Evolutionary conservation across 2,888 invertebrate genomes (phyloP), one percentile per base, ranked within the genome.

Genomic region (Caenorhabditis japonica): DNA sequence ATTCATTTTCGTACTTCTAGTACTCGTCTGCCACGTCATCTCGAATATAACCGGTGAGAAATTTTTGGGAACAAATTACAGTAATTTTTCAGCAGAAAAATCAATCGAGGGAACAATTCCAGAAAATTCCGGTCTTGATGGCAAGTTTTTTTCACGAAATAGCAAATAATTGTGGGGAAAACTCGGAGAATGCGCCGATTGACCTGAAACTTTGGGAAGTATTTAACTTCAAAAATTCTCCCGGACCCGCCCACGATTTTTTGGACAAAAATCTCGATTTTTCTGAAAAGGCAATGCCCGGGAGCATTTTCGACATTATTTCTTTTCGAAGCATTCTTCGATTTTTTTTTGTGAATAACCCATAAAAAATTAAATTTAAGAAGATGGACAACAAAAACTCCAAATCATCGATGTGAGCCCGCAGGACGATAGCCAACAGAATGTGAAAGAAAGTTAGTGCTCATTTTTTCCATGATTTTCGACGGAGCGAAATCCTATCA

Each of bases 381-480:
- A 64, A 30, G 66, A 56, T 10, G 39, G n/a, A 5, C 34, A 56
- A 34, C 27, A 23, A 12, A 34, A 56, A 39, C 66, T 66, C n/a
- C 56, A 66, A 21, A 27, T 66, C 5, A 56, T 51, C 39, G 66
- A 66, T 12, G 49, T 49, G 10, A 41, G 34, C n/a, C 66, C 56
- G 21, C 43, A 66, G 30, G 66, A 56, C 19, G 66, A 66, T 25
- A 41, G 34, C 15, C 56, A 56, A 21, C 56, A 66, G 38, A 66
- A 30, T 51, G 56, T 49, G 23, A 66, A 49, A 51, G 56, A 66
- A 51, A 56, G 66, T 66, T 8, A 34, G 55, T 27, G 44, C 17
- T 13, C 3, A 52, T 2, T 25, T n/a, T 23, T n/a, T 19, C 21
- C 19, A 10, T 5, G 2, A 5, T 19, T 21, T 19, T 19, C 38